Evolutionary conservation across 2,113 vertebrate genomes (phyloP).

Genomic region (Protomyctophum bolini): DNA sequence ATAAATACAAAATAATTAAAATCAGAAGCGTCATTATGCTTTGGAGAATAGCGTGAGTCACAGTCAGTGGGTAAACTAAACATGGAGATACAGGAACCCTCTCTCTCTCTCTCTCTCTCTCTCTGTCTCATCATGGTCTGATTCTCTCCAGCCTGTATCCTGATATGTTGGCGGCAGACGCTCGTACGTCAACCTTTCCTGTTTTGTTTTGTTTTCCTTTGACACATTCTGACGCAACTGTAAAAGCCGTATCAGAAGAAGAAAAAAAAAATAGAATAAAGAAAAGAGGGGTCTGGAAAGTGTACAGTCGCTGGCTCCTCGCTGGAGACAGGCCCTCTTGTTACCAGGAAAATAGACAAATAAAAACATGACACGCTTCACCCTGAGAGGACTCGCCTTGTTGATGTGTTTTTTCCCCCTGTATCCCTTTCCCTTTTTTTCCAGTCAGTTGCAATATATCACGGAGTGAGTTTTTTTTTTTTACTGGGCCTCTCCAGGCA

Average conservation of each 20-base stretch:
- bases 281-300: conserved; percentile 36
- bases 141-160: background rate
- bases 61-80: no score
- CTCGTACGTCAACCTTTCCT: background rate
- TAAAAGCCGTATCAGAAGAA: conserved; percentile 15
- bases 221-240: conserved; percentile 11
- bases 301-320: conserved; percentile 1
- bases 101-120: background rate
- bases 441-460: conserved; percentile 37
- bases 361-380: conserved; percentile 30
- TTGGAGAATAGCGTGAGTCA: no score
- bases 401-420: background rate
- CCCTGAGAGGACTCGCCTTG: conserved; percentile 29
- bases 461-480: conserved; percentile 39
- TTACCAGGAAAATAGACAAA: conserved; percentile 26
- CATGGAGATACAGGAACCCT: background rate
- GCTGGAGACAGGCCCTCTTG: background rate
- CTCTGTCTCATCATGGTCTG: background rate
- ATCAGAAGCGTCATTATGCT: no score
- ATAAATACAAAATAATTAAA: no score
- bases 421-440: conserved; percentile 4
- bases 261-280: conserved; percentile 20
- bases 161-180: conserved; percentile 16
- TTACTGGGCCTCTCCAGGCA: conserved; percentile 51
- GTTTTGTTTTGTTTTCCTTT: conserved; percentile 21